phyloP scores from a whole-genome alignment of 2,888 invertebrate genomes.

The Halocaridina rubra region DNA sequence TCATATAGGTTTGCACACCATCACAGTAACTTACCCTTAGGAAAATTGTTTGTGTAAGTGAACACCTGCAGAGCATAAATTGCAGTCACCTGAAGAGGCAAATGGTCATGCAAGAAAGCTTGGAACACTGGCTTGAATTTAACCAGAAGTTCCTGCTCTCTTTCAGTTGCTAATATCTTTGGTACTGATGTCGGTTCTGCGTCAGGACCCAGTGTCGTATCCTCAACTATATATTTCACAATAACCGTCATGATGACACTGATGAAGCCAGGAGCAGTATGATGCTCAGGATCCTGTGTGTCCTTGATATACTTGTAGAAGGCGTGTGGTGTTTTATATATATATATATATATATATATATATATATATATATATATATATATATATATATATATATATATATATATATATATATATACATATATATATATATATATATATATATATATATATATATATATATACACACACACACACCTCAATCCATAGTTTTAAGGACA shows the following conservation, averaged over 20 bases:
- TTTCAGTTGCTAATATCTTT: constrained; percentile 81
- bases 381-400: too few relatives aligned
- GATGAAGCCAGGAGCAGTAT: constrained; percentile 88
- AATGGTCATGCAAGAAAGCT: constrained; percentile 84
- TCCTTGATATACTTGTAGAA: constrained; percentile 96
- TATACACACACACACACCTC: too few relatives aligned
- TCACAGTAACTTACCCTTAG: constrained; percentile 88
- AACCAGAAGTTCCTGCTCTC: constrained; percentile 82
- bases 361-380: too few relatives aligned
- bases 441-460: too few relatives aligned
- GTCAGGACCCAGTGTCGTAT: constrained; percentile 73
- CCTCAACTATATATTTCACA: constrained; percentile 81
- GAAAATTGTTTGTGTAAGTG: constrained; percentile 88
- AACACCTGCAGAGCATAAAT: constrained; percentile 91
- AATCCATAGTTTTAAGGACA: too few relatives aligned
- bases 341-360: too few relatives aligned
- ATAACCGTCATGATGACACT: constrained; percentile 85
- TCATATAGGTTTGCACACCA: constrained; percentile 97
- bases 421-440: too few relatives aligned
- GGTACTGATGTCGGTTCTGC: constrained; percentile 73
- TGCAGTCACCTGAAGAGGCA: constrained; percentile 89
- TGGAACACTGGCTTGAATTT: constrained; percentile 88
- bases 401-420: too few relatives aligned
- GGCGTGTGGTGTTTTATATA: constrained; percentile 82
- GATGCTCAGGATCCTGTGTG: constrained; percentile 84